Conservation (phyloP, 2,113 vertebrate species). For the Bubalus kerabau region DNA sequence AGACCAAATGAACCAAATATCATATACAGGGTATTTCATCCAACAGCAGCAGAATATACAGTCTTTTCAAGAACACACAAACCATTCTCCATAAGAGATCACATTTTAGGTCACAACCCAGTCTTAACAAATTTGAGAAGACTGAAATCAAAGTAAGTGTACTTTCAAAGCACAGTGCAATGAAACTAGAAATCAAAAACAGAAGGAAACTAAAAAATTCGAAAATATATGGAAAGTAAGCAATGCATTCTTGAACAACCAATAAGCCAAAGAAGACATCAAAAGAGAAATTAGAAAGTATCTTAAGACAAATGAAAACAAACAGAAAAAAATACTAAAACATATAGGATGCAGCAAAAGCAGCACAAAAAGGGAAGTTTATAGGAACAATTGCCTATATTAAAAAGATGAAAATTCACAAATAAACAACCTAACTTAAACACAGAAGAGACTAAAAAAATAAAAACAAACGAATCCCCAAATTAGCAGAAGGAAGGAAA, state of each 20-base stretch:
- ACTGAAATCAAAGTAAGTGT: background rate
- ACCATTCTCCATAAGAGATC: background rate
- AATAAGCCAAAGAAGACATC: background rate
- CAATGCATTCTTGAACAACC: background rate
- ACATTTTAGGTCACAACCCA: background rate
- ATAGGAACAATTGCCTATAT: background rate
- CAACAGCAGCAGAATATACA: background rate
- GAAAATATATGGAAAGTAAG: background rate
- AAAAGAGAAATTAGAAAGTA: background rate
- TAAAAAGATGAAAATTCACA: background rate
- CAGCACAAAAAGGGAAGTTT: background rate
- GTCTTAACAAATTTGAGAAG: background rate
- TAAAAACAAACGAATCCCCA: background rate
- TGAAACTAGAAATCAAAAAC: background rate
- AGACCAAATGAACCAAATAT: background rate
- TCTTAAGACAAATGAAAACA: background rate
- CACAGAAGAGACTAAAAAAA: background rate
- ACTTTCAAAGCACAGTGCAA: background rate
- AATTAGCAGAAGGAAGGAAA: background rate
- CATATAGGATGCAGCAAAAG: background rate
- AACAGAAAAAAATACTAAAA: background rate
- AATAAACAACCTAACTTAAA: background rate
- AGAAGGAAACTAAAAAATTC: background rate
- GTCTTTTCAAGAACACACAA: background rate
- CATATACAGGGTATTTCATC: background rate